Percentiles rank a stretch among this genome's conserved stretches.
Evolutionary conservation across 2,888 invertebrate species (phyloP).

Genomic region (Caenorhabditis imperialis): DNA sequence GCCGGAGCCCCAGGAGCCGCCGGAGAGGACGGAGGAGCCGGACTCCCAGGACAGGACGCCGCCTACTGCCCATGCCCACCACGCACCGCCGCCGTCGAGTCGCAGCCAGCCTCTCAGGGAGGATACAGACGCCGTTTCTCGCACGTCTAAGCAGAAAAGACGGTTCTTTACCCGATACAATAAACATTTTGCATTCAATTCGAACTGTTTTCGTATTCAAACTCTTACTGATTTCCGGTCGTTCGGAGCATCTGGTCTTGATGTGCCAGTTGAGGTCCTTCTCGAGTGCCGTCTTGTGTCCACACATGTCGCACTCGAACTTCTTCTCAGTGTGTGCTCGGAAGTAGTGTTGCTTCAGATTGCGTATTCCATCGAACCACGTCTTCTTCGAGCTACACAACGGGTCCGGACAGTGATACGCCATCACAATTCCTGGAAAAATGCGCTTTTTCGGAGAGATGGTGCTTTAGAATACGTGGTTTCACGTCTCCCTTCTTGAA

Average conservation of each 20-base stretch:
- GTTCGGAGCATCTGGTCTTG: slow-evolving; percentile 40
- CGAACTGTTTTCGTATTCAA: neutral
- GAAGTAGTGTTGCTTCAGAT: slow-evolving; percentile 48
- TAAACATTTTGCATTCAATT: slow-evolving; percentile 38
- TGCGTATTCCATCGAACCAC: slow-evolving; percentile 40
- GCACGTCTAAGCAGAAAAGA: slow-evolving; percentile 38
- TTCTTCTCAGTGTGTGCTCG: slow-evolving; percentile 51
- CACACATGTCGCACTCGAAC: slow-evolving; percentile 45
- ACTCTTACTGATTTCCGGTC: neutral
- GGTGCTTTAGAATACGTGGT: no score
- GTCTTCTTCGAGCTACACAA: slow-evolving; percentile 11
- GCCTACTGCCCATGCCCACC: slow-evolving; percentile 69
- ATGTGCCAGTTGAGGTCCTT: slow-evolving; percentile 56
- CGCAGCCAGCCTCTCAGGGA: slow-evolving; percentile 45
- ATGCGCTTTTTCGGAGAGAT: no score
- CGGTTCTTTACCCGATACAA: neutral
- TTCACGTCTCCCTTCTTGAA: neutral
- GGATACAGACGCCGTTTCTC: slow-evolving; percentile 63
- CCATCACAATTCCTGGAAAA: slow-evolving; percentile 10
- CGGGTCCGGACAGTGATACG: slow-evolving; percentile 45
- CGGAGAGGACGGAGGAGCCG: slow-evolving; percentile 60
- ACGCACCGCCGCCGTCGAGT: slow-evolving; percentile 65
- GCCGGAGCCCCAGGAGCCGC: slow-evolving; percentile 65
- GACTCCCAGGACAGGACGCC: slow-evolving; percentile 64
- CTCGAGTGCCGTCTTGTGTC: slow-evolving; percentile 35